These are phyloP conservation scores for Pimephales promelas DNA, from an alignment of 2,113 vertebrate genomes.

Conservation along the genomic window DNA sequence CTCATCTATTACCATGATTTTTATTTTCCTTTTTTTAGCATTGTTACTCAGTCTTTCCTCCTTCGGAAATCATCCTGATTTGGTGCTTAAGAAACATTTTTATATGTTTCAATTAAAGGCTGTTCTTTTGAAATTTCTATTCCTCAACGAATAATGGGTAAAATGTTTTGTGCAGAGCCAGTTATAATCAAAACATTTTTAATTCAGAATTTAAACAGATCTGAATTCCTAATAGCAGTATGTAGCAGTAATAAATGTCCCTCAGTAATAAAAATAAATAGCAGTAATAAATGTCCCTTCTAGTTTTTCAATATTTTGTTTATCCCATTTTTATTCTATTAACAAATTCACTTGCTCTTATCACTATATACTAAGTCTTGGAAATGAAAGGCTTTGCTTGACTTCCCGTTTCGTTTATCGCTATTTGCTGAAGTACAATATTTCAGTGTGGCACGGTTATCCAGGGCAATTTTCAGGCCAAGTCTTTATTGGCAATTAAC, in stretches of 20 bases:
- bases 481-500: conserved; percentile 48
- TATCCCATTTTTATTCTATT: not conserved
- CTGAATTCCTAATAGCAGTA: not conserved
- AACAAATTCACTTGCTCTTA: not conserved
- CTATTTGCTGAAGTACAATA: conserved; percentile 15
- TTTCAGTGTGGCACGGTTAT: conserved; percentile 18
- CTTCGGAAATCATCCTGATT: too few relatives aligned
- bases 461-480: conserved; percentile 21
- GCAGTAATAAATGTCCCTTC: too few relatives aligned
- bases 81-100: too few relatives aligned
- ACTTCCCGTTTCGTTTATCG: not conserved
- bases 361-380: not conserved
- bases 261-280: too few relatives aligned
- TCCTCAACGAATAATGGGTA: too few relatives aligned
- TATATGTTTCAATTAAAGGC: too few relatives aligned
- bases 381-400: not conserved
- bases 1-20: too few relatives aligned
- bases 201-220: not conserved
- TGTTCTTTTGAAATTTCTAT: not conserved
- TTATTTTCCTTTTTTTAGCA: too few relatives aligned
- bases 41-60: too few relatives aligned
- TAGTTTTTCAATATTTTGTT: conserved; percentile 21
- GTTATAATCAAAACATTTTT: not conserved
- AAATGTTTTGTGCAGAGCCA: not conserved
- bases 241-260: too few relatives aligned